Evolutionary conservation across 2,888 invertebrate species (phyloP), one percentile per base, ranked within the genome.

Genomic region (Aphodius granarius): DNA sequence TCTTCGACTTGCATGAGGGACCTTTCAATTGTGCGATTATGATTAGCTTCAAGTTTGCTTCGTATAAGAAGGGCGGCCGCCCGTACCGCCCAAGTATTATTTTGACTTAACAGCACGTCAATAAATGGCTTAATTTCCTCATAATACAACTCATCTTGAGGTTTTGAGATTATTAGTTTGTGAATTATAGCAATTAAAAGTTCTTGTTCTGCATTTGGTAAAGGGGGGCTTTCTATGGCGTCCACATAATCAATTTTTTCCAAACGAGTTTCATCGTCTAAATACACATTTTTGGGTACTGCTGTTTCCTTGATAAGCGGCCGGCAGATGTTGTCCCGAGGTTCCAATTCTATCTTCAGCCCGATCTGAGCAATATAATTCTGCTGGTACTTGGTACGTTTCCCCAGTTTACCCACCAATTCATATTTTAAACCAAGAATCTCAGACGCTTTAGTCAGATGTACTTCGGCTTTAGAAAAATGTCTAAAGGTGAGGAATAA

Each of bases 331-430:
- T 85, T 86, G 1, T 86, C 82, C 66, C 86, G 85, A 76, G 87
- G 85, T 63, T 88, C 88, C 5, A 90, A 78, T 72, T 88, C 87
- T 71, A 95, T 91, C 81, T 92, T 90, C 0, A 97, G 86, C 63
- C 93, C 91, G 16, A 99, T 89, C 84, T 98, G 99, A 0, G 99
- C 92, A 70, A 96, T 86, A 43, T 93, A 90, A 66, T 92, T 92
- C 81, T 93, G 90, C 86, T 99, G 99, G 85, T 92, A 97, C 82
- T 93, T 94, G 6, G 99, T 99, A 78, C 98, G 91, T 85, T 95
- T 94, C 0, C 98, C 98, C 80, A 98, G 87, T 62, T 94, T 91
- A 80, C 97, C 95, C 88, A 89, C 85, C 3, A 97, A 89, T 81
- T 92, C 90, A 65, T 96, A 87, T 66, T 90, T 90, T 65, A 97